Evolutionary conservation across 2,113 vertebrate species (phyloP).

Genomic region (Monarcha castaneiventris): DNA sequence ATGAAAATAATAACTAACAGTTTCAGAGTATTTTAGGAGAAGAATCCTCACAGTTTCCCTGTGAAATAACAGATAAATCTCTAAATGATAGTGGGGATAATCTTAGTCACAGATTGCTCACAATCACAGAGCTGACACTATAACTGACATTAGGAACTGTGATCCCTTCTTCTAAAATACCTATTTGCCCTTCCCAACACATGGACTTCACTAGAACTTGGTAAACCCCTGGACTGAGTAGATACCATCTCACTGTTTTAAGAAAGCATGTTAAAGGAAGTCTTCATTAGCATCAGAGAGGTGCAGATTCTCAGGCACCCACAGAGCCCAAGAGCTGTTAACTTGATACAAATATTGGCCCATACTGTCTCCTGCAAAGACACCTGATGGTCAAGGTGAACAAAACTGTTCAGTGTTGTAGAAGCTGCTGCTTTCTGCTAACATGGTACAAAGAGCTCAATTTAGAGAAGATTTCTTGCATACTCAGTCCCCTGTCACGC

Average conservation of each 20-base stretch:
- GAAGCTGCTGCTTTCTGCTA: neutral
- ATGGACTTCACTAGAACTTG: neutral
- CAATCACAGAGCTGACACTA: neutral
- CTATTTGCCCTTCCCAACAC: neutral
- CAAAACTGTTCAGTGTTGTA: neutral
- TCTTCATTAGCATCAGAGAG: neutral
- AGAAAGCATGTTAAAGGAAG: neutral
- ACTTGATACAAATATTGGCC: neutral
- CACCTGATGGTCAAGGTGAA: neutral
- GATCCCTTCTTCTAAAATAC: neutral
- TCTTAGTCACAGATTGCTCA: neutral
- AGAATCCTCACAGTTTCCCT: neutral
- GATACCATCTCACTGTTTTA: neutral
- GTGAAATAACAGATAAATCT: neutral
- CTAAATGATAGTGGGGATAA: neutral
- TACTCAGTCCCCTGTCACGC: conserved; percentile 92
- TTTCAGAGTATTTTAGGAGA: neutral
- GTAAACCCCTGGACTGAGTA: neutral
- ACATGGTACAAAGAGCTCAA: neutral
- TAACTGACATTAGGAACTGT: neutral
- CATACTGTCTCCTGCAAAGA: neutral
- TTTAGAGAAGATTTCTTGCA: conserved; percentile 23
- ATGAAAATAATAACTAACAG: neutral
- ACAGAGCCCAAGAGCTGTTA: neutral
- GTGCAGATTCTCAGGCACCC: neutral